Conservation (phyloP, 2,797 vertebrate genomes). For the Enteromius mattozi region DNA sequence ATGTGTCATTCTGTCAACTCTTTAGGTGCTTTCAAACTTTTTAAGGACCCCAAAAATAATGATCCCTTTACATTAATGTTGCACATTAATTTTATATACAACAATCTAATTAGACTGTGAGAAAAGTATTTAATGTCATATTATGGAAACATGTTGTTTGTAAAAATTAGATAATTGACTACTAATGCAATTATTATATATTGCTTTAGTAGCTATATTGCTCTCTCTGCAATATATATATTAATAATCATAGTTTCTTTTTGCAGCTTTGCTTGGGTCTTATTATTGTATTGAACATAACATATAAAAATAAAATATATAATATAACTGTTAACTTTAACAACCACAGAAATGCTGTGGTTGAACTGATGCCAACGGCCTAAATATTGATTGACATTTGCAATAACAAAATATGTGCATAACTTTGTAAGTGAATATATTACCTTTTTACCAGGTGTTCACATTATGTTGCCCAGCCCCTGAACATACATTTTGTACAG, state of each 20-base stretch:
- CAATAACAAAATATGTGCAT: background rate
- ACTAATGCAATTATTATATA: too few species aligned
- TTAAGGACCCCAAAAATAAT: background rate
- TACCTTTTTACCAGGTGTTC: background rate
- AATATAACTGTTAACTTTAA: background rate
- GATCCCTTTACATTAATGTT: background rate
- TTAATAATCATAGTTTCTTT: background rate
- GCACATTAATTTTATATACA: background rate
- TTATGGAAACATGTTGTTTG: background rate
- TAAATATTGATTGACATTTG: background rate
- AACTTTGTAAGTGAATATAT: background rate
- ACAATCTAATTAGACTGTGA: background rate
- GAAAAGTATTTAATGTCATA: background rate
- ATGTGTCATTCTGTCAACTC: slow-evolving; percentile 3
- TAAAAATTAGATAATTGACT: background rate
- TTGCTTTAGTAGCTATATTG: background rate
- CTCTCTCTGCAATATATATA: background rate
- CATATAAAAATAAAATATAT: too few species aligned
- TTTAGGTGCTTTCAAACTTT: slow-evolving; percentile 7
- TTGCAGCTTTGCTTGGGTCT: too few species aligned
- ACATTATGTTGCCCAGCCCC: background rate
- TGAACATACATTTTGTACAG: background rate
- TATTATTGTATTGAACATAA: background rate
- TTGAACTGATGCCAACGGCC: background rate
- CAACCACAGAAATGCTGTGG: background rate